phyloP scores from a whole-genome alignment of 2,797 vertebrate genomes.

The Pseudomugil tenellus region DNA sequence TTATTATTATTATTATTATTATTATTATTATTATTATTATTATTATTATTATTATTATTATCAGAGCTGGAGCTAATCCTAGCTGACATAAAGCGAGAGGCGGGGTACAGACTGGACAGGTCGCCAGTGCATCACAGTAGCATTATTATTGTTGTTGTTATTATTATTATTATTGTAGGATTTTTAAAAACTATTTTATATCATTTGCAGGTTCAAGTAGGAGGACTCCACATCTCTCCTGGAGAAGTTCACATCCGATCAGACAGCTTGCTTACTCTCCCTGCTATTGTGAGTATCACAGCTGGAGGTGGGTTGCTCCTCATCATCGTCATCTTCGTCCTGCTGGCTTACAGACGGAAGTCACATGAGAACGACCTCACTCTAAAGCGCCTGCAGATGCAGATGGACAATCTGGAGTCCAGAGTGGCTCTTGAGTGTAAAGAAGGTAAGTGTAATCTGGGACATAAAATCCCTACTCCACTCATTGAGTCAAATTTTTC shows the following conservation, averaged over 20 bases:
- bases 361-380: conserved; percentile 95
- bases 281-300: conserved; percentile 92
- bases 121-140: too few relatives aligned
- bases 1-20: too few relatives aligned
- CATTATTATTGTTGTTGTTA: too few relatives aligned
- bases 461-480: background rate
- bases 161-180: background rate
- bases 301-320: conserved; percentile 93
- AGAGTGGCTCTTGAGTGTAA: conserved; percentile 97
- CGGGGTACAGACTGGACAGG: too few relatives aligned
- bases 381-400: conserved; percentile 96
- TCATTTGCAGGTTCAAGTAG: conserved; percentile 87
- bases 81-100: too few relatives aligned
- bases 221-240: conserved; percentile 91
- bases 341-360: conserved; percentile 95
- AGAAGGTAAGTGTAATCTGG: conserved; percentile 83
- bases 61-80: too few relatives aligned
- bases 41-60: too few relatives aligned
- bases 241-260: conserved; percentile 91
- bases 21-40: background rate
- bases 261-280: conserved; percentile 92
- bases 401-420: conserved; percentile 98
- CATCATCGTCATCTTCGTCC: conserved; percentile 92
- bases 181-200: conserved; percentile 11
- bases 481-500: background rate